phyloP scores from a whole-genome alignment of 2,888 invertebrate species.

The Exocentrus adspersus region DNA sequence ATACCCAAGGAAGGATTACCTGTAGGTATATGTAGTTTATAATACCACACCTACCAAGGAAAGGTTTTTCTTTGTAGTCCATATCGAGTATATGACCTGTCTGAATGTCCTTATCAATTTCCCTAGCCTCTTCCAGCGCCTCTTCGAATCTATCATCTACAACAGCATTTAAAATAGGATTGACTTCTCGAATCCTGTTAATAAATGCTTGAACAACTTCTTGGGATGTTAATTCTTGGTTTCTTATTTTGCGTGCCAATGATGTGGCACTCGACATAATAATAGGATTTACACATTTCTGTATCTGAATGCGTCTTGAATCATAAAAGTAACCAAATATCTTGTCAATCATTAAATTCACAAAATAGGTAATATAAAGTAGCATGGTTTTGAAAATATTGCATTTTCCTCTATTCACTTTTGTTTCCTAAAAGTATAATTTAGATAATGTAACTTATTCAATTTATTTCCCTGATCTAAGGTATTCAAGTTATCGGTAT shows the following conservation, averaged over 20 bases:
- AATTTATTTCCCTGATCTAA: no score
- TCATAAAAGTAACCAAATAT: slow-evolving; percentile 61
- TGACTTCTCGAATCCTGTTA: slow-evolving; percentile 78
- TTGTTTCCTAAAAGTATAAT: slow-evolving; percentile 5
- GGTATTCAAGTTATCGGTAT: no score
- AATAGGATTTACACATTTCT: slow-evolving; percentile 61
- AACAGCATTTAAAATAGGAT: slow-evolving; percentile 82
- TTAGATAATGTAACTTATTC: not conserved
- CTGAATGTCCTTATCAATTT: slow-evolving; percentile 76
- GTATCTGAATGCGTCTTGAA: slow-evolving; percentile 54
- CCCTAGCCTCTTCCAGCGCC: slow-evolving; percentile 81
- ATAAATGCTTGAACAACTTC: slow-evolving; percentile 79
- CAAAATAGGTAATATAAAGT: slow-evolving; percentile 63
- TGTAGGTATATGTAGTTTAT: no score
- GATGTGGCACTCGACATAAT: slow-evolving; percentile 73
- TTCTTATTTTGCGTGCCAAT: slow-evolving; percentile 75
- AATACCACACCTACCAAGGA: slow-evolving; percentile 79
- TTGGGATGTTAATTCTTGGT: slow-evolving; percentile 71
- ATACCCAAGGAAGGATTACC: no score
- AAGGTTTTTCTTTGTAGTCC: slow-evolving; percentile 77
- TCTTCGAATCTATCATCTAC: slow-evolving; percentile 82
- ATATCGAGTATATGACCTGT: slow-evolving; percentile 69
- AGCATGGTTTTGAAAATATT: slow-evolving; percentile 31
- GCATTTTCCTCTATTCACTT: slow-evolving; percentile 3
- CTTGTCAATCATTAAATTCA: slow-evolving; percentile 63